These are phyloP conservation scores for Eulithis testata DNA, from an alignment of 2,888 invertebrate species.

Conservation along the genomic window DNA sequence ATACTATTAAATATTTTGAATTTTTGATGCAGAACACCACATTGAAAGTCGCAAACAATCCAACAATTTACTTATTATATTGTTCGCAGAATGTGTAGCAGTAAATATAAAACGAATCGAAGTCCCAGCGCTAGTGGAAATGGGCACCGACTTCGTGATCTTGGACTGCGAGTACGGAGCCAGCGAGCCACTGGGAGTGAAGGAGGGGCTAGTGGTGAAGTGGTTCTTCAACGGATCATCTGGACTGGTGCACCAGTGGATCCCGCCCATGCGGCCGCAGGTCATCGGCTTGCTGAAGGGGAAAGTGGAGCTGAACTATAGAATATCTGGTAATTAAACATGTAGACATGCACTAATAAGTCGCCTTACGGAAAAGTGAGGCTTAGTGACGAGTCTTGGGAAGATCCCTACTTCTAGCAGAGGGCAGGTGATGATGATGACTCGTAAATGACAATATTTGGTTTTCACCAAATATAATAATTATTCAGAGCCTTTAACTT, in stretches of 20 bases:
- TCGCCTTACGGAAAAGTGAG: no score
- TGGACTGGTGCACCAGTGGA: conserved; percentile 80
- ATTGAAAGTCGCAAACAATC: no score
- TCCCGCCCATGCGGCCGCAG: conserved; percentile 75
- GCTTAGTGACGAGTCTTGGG: no score
- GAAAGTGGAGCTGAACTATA: conserved; percentile 73
- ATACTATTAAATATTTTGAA: no score
- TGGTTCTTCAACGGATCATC: conserved; percentile 80
- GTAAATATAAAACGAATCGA: conserved; percentile 76
- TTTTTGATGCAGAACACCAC: no score
- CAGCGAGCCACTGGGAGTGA: conserved; percentile 48
- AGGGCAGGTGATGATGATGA: no score
- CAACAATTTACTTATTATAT: conserved; percentile 18
- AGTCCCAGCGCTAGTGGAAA: conserved; percentile 71
- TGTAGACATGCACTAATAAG: no score
- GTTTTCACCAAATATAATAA: no score
- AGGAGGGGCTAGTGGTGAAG: conserved; percentile 73
- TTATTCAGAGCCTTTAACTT: no score
- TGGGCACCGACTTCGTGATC: conserved; percentile 66
- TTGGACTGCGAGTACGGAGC: conserved; percentile 69
- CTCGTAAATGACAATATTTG: no score
- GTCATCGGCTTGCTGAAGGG: conserved; percentile 78
- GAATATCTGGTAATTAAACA: conserved; percentile 60
- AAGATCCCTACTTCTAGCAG: no score
- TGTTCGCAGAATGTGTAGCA: conserved; percentile 71